Base-by-base conservation (phyloP, 2,888 invertebrate species). In the Cheilosia urbana region DNA sequence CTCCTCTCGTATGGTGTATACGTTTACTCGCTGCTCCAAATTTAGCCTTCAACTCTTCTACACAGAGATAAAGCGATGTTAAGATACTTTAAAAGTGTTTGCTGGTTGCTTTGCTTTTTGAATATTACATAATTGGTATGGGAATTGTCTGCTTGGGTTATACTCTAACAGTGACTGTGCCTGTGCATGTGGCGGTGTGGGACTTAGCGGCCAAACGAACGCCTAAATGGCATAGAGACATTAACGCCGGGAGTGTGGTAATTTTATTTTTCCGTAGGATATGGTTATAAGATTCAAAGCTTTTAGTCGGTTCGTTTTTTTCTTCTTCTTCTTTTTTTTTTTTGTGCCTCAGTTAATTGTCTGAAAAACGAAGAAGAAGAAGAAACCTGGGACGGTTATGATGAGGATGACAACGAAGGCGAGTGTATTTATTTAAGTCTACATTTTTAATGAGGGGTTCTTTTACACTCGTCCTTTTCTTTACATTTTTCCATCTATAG, bases 101-200 rank as follows among this genome's bases (percentile, higher is more conserved):
- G 72, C 62, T 62, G 60, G 42, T 62, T 73, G 60, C 58, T 58
- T 30, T 66, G 21, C 40, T 58, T 51, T 47, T 51, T 40, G 42
- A 53, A 75, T 65, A 75, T 84, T 79, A 84, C 80, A 84, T 84
- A 84, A 84, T 80, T 75, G 80, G 80, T 80, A 75, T 84, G 84
- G 84, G 79, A 79, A 84, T 71, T 75, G 75, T 75, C 84, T 84
- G 80, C 53, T 55, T 71, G 66, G 75, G 17, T 51, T 37, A 4
- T 37, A 37, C 27, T 27, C 6, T 27, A 6, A 27, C 30, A 40
- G 51, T 53, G 37, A 11, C 55, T 30, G 13, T 62, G 27, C 34
- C 40, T 19, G 21, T 47, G 53, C 40, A n/a, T 51, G 65, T 40
- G 7, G 6, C 49, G 4, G 30, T 30, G 30, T 30, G 30, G 2